Base-by-base conservation (phyloP, 2,888 invertebrate genomes). In the Callimorpha dominula region DNA sequence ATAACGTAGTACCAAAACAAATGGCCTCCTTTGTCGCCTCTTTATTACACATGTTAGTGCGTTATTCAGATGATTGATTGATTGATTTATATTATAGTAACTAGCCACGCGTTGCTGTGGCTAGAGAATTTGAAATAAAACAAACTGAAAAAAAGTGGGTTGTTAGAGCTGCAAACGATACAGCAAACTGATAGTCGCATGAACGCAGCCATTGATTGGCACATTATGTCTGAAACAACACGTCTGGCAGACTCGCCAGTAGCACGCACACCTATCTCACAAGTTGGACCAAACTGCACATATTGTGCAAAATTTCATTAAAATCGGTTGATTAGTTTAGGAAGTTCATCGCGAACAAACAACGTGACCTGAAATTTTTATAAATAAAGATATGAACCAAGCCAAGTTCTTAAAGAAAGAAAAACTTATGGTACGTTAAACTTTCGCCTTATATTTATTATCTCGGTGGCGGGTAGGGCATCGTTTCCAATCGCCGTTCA, bases 1-100 rank as follows among this genome's bases (percentile, higher is more conserved):
- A 94, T 92, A 93, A 88, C 89, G 87, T 94, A 93, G 94, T 93
- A 92, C 94, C 92, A 86, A 93, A 94, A 94, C 93, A 93, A 94
- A 94, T 94, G 89, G 90, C 90, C 89, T 89, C 86, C 88, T 91
- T 89, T 91, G 91, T 90, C 92, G 86, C 85, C 85, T 91, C 91
- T 91, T 91, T 93, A 90, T 90, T 91, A 90, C 83, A 89, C 87
- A 89, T 11, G 85, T 79, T 85, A 86, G 84, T 87, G 88, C 86
- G 87, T 86, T 88, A 89, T 90, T 90, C 88, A 87, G 85, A 87
- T 87, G 83, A 82, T 81, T 87, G 81, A 80, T 81, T 81, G 77
- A 81, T 79, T 77, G 73, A 70, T 82, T 80, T 85, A 77, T 80
- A 79, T 84, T 86, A 31, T 31, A 31, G 31, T 31, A 31, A 2